These are phyloP conservation scores for Crotalus helleri DNA, from an alignment of 2,113 vertebrate species.

Conservation along the genomic window DNA sequence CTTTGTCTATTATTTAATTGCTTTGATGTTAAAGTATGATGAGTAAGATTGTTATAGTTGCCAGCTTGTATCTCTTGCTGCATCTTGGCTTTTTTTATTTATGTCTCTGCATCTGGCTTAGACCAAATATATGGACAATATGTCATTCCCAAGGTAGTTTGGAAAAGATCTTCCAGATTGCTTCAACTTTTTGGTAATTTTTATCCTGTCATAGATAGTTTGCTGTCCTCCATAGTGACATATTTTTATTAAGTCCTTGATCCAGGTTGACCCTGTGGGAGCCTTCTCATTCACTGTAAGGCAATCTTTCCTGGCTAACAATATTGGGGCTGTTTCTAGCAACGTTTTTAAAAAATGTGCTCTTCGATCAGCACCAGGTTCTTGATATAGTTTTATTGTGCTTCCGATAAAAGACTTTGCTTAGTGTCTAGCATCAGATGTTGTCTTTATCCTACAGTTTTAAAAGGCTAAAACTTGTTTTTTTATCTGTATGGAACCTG, in stretches of 20 bases:
- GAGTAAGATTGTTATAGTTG: background rate
- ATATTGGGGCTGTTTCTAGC: background rate
- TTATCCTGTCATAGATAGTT: conserved; percentile 29
- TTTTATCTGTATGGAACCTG: background rate
- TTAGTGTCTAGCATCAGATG: background rate
- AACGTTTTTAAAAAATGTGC: background rate
- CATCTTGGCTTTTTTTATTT: background rate
- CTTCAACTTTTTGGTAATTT: conserved; percentile 31
- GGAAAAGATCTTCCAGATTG: conserved; percentile 30
- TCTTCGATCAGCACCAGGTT: background rate
- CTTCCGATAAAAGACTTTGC: background rate
- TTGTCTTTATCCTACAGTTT: background rate
- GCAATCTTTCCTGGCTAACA: conserved; percentile 28
- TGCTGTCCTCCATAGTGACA: conserved; percentile 25
- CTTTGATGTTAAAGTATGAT: background rate
- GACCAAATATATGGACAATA: conserved; percentile 9
- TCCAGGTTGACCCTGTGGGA: conserved; percentile 23
- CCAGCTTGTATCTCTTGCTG: background rate
- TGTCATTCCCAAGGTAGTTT: conserved; percentile 34
- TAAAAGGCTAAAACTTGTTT: background rate
- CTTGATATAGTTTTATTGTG: background rate
- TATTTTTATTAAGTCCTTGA: conserved; percentile 42
- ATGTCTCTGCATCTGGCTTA: conserved; percentile 1
- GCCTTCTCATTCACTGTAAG: conserved; percentile 14
- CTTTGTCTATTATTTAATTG: background rate